Evolutionary conservation across 1,140 invertebrate species (phyloP).

Genomic region (Carposina sasakii): DNA sequence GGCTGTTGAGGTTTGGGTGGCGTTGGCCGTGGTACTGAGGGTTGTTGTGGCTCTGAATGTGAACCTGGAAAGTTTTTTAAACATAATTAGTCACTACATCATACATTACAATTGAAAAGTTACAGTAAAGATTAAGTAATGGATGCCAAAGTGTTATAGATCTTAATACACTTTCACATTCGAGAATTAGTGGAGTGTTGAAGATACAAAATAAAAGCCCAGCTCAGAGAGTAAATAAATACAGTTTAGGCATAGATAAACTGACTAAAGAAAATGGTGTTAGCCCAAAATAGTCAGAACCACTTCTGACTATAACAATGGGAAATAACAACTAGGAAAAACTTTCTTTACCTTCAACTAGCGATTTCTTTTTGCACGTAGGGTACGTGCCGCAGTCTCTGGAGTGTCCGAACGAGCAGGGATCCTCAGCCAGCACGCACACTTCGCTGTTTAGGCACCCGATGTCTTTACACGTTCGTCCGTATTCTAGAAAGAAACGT

Average conservation of each 20-base stretch:
- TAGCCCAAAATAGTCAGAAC: too few species aligned
- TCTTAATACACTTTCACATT: too few species aligned
- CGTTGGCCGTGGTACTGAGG: conserved; percentile 45
- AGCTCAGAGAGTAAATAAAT: too few species aligned
- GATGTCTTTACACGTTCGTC: conserved; percentile 82
- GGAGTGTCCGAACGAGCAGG: conserved; percentile 74
- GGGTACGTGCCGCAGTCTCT: conserved; percentile 77
- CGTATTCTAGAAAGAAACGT: conserved; percentile 79
- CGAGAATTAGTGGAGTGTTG: too few species aligned
- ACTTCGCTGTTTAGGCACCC: conserved; percentile 80
- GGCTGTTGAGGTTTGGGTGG: conserved; percentile 33
- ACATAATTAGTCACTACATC: too few species aligned
- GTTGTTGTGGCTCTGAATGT: conserved; percentile 44
- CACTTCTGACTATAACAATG: too few species aligned
- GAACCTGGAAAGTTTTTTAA: conserved; percentile 59
- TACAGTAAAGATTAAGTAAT: too few species aligned
- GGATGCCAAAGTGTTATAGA: too few species aligned
- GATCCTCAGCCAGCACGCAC: conserved; percentile 82
- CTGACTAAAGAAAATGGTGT: too few species aligned
- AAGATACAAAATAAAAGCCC: not conserved
- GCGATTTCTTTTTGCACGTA: conserved; percentile 76
- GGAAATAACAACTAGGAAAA: too few species aligned
- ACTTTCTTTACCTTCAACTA: conserved; percentile 64
- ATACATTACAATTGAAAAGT: too few species aligned
- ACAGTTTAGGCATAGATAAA: too few species aligned